A percentile compares a stretch with the other conserved stretches of the same genome.
Evolutionary conservation across 2,113 vertebrate genomes (phyloP).

Genomic region (Callipepla californica): DNA sequence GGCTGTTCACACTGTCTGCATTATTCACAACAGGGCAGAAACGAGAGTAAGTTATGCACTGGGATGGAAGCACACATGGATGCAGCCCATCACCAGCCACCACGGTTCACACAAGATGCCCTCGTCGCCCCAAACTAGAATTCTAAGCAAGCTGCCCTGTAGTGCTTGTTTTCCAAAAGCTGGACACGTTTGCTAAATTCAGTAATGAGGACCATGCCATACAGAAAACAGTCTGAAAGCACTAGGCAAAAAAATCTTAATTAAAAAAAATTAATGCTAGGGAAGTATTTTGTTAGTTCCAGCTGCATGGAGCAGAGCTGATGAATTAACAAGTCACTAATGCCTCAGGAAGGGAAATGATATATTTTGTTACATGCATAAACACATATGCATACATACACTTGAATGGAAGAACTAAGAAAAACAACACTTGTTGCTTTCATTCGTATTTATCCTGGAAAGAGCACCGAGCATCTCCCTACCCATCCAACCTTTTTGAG

Average conservation of each 20-base stretch:
- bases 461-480: not conserved
- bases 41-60: fast-evolving
- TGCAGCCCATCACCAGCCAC: fast-evolving
- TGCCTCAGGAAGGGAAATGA: not conserved
- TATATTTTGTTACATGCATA: not conserved
- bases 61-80: fast-evolving
- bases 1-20: not conserved
- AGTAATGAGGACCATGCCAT: not conserved
- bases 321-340: not conserved
- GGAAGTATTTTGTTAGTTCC: not conserved
- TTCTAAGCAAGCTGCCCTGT: not conserved
- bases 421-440: not conserved
- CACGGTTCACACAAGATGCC: fast-evolving
- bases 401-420: not conserved
- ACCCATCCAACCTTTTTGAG: not conserved
- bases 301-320: not conserved
- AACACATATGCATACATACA: not conserved
- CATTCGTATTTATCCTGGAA: not conserved
- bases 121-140: fast-evolving
- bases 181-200: not conserved
- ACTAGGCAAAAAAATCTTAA: not conserved
- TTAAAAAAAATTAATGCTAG: not conserved
- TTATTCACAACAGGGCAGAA: not conserved
- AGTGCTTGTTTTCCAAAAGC: not conserved
- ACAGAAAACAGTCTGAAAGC: not conserved